Evolutionary conservation across 2,888 invertebrate species (phyloP).

Genomic region (Acronicta leporina): DNA sequence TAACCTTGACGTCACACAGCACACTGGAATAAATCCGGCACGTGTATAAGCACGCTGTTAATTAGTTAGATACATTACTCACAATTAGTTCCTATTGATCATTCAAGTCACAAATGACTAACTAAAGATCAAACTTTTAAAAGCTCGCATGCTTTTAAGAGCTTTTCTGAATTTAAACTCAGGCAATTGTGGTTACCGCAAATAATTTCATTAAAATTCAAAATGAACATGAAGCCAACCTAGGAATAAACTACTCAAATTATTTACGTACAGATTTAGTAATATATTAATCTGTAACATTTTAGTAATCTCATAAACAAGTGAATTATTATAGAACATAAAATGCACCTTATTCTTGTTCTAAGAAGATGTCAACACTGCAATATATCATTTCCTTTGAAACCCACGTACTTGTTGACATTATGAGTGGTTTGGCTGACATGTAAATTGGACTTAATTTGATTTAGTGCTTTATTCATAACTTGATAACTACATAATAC

Average conservation of each 20-base stretch:
- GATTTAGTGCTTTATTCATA: constrained; percentile 48
- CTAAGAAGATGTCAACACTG: constrained; percentile 40
- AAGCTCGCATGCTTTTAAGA: too few relatives aligned
- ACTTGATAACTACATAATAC: constrained; percentile 52
- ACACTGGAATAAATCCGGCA: constrained; percentile 47
- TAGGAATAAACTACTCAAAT: too few relatives aligned
- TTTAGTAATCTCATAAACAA: background rate
- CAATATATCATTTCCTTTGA: constrained; percentile 25
- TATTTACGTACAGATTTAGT: too few relatives aligned
- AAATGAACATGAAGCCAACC: too few relatives aligned
- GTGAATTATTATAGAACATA: constrained; percentile 4
- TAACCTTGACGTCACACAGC: constrained; percentile 57
- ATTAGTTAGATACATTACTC: constrained; percentile 26
- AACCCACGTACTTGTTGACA: constrained; percentile 58
- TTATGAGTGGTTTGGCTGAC: constrained; percentile 67
- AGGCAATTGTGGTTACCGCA: too few relatives aligned
- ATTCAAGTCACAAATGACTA: too few relatives aligned
- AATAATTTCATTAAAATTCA: too few relatives aligned
- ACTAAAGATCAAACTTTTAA: too few relatives aligned
- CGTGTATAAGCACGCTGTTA: constrained; percentile 7
- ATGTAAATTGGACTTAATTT: constrained; percentile 64
- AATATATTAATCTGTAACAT: background rate
- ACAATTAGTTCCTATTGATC: constrained; percentile 27
- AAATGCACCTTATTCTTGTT: constrained; percentile 11
- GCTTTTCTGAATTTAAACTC: too few relatives aligned